phyloP scores from a whole-genome alignment of 2,797 vertebrate genomes.

The Silurus aristotelis region DNA sequence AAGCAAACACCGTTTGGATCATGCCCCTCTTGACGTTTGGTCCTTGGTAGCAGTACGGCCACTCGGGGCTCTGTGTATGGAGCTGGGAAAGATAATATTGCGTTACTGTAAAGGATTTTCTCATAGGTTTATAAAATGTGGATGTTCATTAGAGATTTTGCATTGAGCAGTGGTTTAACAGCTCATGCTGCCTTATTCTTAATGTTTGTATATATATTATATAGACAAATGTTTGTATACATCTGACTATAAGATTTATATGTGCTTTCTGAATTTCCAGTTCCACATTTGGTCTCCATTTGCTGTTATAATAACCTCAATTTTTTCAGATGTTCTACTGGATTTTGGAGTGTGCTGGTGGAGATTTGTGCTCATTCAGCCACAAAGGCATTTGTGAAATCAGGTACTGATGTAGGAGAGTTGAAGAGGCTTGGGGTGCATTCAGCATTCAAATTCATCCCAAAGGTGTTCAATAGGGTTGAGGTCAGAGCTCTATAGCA shows the following conservation, averaged over 20 bases:
- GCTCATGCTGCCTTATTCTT: background rate
- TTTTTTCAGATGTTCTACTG: no score
- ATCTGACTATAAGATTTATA: background rate
- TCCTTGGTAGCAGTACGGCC: constrained; percentile 35
- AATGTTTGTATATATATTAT: background rate
- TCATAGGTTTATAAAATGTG: background rate
- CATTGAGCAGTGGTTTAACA: background rate
- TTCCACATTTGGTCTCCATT: no score
- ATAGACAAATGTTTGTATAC: background rate
- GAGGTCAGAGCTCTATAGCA: no score
- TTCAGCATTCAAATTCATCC: no score
- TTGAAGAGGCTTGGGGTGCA: no score
- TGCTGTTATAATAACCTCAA: no score
- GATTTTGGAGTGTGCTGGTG: no score
- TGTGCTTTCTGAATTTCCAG: no score
- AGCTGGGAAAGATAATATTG: constrained; percentile 23
- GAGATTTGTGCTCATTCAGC: no score
- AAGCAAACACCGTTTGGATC: constrained; percentile 51
- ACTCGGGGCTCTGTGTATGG: background rate
- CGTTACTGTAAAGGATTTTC: background rate
- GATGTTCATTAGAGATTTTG: background rate
- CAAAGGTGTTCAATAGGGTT: no score
- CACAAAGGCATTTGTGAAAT: no score
- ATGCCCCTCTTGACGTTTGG: constrained; percentile 5
- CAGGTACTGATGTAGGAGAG: no score